Percentiles rank a stretch among this genome's conserved stretches.
These are phyloP conservation scores for Thripadectes ignobilis DNA, from an alignment of 2,797 vertebrate genomes.

Conservation along the genomic window DNA sequence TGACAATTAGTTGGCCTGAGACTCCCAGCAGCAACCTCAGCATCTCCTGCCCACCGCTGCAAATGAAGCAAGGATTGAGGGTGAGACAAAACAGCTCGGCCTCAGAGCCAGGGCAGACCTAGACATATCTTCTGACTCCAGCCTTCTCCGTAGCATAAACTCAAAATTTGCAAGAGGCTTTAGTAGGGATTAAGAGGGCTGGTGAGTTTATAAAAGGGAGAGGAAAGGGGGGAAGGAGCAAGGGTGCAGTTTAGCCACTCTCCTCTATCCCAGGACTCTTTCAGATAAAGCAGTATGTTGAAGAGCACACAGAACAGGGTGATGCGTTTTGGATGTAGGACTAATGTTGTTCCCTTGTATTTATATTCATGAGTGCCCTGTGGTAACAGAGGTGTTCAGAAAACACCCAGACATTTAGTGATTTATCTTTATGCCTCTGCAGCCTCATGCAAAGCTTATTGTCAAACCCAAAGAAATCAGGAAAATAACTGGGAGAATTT, in stretches of 20 bases:
- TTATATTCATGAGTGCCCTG: not conserved
- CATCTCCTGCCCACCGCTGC: not conserved
- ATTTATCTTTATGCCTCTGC: not conserved
- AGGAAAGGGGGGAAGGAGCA: not conserved
- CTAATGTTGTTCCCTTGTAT: not conserved
- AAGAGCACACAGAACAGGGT: not conserved
- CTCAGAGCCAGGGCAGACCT: not conserved
- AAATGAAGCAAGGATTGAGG: fast-evolving
- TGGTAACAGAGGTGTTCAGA: not conserved
- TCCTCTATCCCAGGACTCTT: not conserved
- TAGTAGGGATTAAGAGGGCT: not conserved
- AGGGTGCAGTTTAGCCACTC: not conserved
- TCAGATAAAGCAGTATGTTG: not conserved
- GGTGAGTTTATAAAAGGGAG: not conserved
- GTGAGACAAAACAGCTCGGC: not conserved
- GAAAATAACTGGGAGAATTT: not conserved
- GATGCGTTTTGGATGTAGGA: not conserved
- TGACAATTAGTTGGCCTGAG: not conserved
- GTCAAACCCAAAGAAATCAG: not conserved
- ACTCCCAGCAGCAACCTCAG: not conserved
- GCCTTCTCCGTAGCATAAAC: not conserved
- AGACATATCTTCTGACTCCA: not conserved
- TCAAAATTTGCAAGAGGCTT: not conserved
- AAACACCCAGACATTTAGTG: not conserved
- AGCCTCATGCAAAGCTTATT: not conserved